Base-by-base conservation (phyloP, 2,797 vertebrate species). In the Poecile montanus region DNA sequence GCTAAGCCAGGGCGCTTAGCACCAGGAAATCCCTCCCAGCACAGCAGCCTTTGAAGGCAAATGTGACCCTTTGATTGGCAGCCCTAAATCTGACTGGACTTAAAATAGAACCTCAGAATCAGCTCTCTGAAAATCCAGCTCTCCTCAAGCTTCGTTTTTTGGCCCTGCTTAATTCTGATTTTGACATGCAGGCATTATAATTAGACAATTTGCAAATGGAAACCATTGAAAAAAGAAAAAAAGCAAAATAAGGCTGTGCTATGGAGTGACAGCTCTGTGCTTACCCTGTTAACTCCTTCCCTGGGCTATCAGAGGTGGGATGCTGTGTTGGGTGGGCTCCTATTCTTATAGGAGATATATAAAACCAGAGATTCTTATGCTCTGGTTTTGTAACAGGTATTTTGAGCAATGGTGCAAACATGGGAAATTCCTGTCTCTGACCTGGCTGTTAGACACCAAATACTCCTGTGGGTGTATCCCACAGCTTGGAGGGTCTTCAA, bases 31-130 rank as follows among this genome's bases (percentile, higher is more conserved):
- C 80, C 91, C 57, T 82, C 29, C 2, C 8, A 74, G 72, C 57
- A 36, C 50, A 40, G 65, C n/a, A 19, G 61, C 30, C 85, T 93
- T 77, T 92, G 89, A 91, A 92, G 85, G 62, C 82, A 77, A 93
- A 68, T 51, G 79, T 83, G 85, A 85, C 72, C 75, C 58, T 94
- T 88, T 85, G 93, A 94, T 32, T 92, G 93, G 48, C 93, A 94
- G 76, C 73, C 88, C 85, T 81, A 91, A 88, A 88, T 61, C 76
- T 91, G 89, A 65, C 38, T 20, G 65, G 72, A 61, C 42, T 85
- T 85, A 71, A 89, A 93, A 91, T 65, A 86, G 82, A 89, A 61
- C 50, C 22, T 83, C 68, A 44, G 4, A 75, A 23, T 38, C 44
- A 44, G 65, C n/a, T 83, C 48, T 84, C 85, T 71, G 79, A 91